Percentiles rank a stretch among this genome's conserved stretches.
Evolutionary conservation across 2,888 invertebrate genomes (phyloP).

Genomic region (Sarcophaga carnaria): DNA sequence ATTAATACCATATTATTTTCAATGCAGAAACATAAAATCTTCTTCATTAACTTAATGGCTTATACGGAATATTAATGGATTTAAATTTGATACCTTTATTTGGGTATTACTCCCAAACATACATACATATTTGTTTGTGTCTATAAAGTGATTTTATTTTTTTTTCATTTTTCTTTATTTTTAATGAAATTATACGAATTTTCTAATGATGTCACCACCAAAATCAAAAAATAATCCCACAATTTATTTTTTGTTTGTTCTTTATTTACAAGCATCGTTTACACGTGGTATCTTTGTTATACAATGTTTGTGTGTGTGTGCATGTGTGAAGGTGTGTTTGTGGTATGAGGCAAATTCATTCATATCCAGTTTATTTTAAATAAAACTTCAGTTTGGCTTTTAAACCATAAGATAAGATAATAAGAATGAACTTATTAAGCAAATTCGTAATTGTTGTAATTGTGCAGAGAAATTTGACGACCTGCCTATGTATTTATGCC

Average conservation of each 20-base stretch:
- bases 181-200: conserved; percentile 25
- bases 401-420: too few relatives aligned
- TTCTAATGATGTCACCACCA: conserved; percentile 21
- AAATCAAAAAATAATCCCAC: neutral
- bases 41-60: conserved; percentile 51
- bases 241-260: too few relatives aligned
- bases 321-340: too few relatives aligned
- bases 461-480: neutral
- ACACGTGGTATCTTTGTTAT: too few relatives aligned
- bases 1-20: neutral
- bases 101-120: neutral
- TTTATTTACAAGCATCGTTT: too few relatives aligned
- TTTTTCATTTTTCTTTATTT: neutral
- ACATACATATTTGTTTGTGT: neutral
- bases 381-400: too few relatives aligned
- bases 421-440: too few relatives aligned
- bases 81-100: conserved; percentile 54
- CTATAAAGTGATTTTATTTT: neutral
- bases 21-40: conserved; percentile 33
- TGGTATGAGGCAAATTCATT: too few relatives aligned
- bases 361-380: too few relatives aligned
- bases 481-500: neutral
- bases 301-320: too few relatives aligned
- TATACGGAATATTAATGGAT: conserved; percentile 53
- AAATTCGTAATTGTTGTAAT: too few relatives aligned